phyloP scores from a whole-genome alignment of 1,140 invertebrate genomes.

The Lethrus apterus region DNA sequence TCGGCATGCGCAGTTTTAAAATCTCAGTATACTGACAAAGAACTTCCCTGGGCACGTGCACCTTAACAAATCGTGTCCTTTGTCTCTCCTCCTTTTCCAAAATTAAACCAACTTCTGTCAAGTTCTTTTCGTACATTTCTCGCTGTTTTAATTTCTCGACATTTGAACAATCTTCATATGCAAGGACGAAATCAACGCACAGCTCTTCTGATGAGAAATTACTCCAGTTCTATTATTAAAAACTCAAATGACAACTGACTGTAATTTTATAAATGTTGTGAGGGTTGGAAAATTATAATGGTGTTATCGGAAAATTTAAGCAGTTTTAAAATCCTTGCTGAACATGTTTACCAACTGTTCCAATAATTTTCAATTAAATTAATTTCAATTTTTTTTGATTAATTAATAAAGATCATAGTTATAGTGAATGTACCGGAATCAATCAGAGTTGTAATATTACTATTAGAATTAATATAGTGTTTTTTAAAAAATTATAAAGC shows the following conservation, averaged over 20 bases:
- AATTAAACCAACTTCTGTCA: slow-evolving; percentile 52
- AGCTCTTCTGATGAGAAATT: slow-evolving; percentile 37
- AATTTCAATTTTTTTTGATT: neutral
- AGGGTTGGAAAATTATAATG: too few relatives aligned
- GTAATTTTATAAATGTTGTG: neutral
- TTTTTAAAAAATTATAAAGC: neutral
- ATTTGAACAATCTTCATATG: slow-evolving; percentile 47
- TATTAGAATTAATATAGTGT: neutral
- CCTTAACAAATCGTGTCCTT: slow-evolving; percentile 57
- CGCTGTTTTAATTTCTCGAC: slow-evolving; percentile 42
- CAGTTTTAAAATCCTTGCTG: neutral
- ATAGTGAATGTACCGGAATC: neutral
- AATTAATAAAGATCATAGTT: neutral
- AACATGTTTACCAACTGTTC: neutral
- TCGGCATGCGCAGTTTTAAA: slow-evolving; percentile 81
- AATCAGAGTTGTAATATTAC: neutral
- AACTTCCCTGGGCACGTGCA: slow-evolving; percentile 75
- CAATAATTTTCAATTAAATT: neutral
- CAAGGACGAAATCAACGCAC: slow-evolving; percentile 60
- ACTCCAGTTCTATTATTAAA: slow-evolving; percentile 34
- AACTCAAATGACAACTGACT: slow-evolving; percentile 1
- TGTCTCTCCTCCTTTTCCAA: slow-evolving; percentile 54
- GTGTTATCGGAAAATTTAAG: too few relatives aligned
- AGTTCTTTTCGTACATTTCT: slow-evolving; percentile 51
- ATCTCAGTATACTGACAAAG: slow-evolving; percentile 78